Evolutionary conservation across 1,140 invertebrate species (phyloP).

Genomic region (Yoshiicerus persimilis): DNA sequence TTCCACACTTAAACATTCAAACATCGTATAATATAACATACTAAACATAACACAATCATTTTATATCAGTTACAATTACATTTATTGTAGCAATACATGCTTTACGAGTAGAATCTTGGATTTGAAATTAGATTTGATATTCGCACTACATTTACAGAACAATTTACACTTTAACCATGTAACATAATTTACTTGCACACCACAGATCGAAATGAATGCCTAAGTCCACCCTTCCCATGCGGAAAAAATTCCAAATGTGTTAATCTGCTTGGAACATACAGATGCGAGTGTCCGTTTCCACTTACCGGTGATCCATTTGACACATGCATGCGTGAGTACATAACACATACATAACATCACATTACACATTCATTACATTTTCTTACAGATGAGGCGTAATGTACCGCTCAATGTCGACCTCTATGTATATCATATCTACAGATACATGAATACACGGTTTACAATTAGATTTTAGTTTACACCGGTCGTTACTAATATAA

Average conservation of each 20-base stretch:
- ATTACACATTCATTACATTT: background rate
- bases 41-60: background rate
- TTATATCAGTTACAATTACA: background rate
- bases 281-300: conserved; percentile 55
- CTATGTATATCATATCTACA: background rate
- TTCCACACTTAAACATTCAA: background rate
- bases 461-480: too few species aligned
- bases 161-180: background rate
- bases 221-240: conserved; percentile 53
- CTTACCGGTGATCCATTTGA: conserved; percentile 56
- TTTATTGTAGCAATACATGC: background rate
- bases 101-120: background rate
- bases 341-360: conserved; percentile 23
- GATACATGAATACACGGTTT: background rate
- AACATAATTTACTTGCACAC: background rate
- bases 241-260: conserved; percentile 61
- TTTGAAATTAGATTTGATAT: background rate
- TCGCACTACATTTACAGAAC: background rate
- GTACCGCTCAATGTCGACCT: too few species aligned
- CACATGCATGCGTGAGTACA: conserved; percentile 54
- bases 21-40: background rate
- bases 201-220: conserved; percentile 73
- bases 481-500: too few species aligned
- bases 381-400: background rate
- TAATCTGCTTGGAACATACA: conserved; percentile 55